Evolutionary conservation across 2,113 vertebrate species (phyloP), one percentile per base, ranked within the genome.

Genomic region (Anguilla rostrata): DNA sequence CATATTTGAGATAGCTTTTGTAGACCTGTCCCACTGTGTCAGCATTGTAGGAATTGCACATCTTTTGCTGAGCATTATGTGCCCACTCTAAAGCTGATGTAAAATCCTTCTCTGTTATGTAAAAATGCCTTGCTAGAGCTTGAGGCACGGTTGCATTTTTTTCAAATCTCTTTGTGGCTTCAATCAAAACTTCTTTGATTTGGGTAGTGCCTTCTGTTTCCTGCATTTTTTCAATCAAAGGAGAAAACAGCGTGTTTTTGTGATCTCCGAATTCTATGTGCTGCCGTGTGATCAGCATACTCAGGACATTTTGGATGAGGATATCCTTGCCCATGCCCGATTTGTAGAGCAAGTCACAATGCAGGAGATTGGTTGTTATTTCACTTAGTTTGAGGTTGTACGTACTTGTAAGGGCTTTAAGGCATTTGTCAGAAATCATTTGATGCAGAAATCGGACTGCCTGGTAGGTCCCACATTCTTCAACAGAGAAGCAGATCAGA

Each of bases 21-120:
- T 91, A 87, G 26, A 91, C 86, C 78, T 91, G 91, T 81, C 90
- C 91, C n/a, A 92, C 63, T 56, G 91, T 92, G 83, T 92, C 90
- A 49, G 91, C 89, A 63, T 89, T 91, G 84, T 90, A 92, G 39
- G 90, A 92, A 84, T 91, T 92, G 22, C 83, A 18, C 0, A 0
- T 29, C 88, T 90, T 92, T 15, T 66, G 14, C 57, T 83, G 89
- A 0, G 92, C 92, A 82, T 88, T 81, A 60, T 83, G 18, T 46
- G 92, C 92, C 91, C 91, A 93, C 1, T 22, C 39, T 18, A 92
- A 86, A 34, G 92, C 91, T 66, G 87, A 90, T 18, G 0, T 2
- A 78, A 90, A 92, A 71, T 93, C 87, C 81, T 90, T 84, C 56
- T 90, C 86, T 71, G 71, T 92, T 16, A 92, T 79, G 66, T 0